Base-by-base conservation (phyloP, 2,113 vertebrate genomes). In the Xenus cinereus region DNA sequence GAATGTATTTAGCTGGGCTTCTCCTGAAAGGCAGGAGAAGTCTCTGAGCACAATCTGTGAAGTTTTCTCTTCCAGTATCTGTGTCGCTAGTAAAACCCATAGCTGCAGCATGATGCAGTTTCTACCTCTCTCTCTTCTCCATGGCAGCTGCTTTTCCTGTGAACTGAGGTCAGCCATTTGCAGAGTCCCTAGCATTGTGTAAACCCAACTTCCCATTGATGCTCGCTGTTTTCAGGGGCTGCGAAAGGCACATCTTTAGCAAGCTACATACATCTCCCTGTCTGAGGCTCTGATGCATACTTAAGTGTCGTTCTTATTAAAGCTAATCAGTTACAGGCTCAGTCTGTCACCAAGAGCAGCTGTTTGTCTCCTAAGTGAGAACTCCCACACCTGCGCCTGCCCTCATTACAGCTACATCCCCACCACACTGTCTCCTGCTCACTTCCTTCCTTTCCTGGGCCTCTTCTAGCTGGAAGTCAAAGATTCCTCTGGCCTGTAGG, bases 351-450 rank as follows among this genome's bases (percentile, higher is more conserved):
- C 69, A 64, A 10, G 71, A 82, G 57, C 94, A 92, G 85, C 85
- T 96, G 89, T 95, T 97, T 93, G 43, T 95, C 92, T 96, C 95
- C 76, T 91, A 88, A 90, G 93, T 84, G 93, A 95, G 80, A 91
- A 93, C 83, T 86, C 76, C 87, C 82, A 54, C 94, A 96, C 92
- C 96, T 95, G 95, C 4, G 1, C 39, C 89, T 87, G 33, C 60
- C 56, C 57, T 92, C 71, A 15, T 85, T 97, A 84, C 37, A 53
- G 35, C 67, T 83, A 9, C 45, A 50, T 68, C 71, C 64, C 66
- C 59, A 60, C n/a, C 14, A 14, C 30, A 7, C 48, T 9, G 16
- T 80, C 22, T 96, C 85, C 73, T 43, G 64, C 66, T 84, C 10
- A 0, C 5, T 56, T 33, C 24, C n/a, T 64, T 46, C 28, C 39